Evolutionary conservation across 2,888 invertebrate genomes (phyloP), one percentile per base, ranked within the genome.

Genomic region (Dromius quadrimaculatus): DNA sequence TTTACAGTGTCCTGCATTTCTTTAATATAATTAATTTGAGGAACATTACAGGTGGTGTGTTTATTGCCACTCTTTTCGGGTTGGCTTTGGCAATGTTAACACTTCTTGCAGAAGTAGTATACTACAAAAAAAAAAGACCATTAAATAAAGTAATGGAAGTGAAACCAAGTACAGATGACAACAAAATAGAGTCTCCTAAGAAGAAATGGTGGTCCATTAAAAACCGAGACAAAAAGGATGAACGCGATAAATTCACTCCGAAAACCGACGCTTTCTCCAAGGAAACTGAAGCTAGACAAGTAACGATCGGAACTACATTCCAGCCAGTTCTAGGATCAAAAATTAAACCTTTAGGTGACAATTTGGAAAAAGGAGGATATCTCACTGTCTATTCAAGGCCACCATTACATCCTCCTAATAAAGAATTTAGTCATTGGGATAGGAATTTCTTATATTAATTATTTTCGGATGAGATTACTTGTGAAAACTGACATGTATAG

Each of bases 51-150:
- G 92, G 93, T 59, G 95, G 95, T 0, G 95, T 95, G 0, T 95
- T 95, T 78, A 95, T 95, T 74, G 95, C 95, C 0, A 95, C 95
- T 0, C 83, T 95, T 0, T 92, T 93, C 78, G 95, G 95, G 0
- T 81, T 95, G 1, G 90, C 91, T 0, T 78, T 95, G 62, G 95
- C 95, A 0, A 92, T 95, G 92, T 80, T 94, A 0, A 94, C 94
- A 0, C 81, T 96, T 13, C 91, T 88, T 0, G 89, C 90, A 76
- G 95, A 95, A 81, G 91, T 95, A 0, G 84, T 92, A 71, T 94
- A 93, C 77, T 92, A 93, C 79, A 87, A 87, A 71, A 80, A 85
- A 0, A 87, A 87, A 75, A 84, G 85, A 61, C 84, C 81, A 71
- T 84, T 82, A 28, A 83, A 82, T 74, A 78, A 76, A 15, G 64